Base-by-base conservation (phyloP, 2,113 vertebrate species). In the Otolemur garnettii region DNA sequence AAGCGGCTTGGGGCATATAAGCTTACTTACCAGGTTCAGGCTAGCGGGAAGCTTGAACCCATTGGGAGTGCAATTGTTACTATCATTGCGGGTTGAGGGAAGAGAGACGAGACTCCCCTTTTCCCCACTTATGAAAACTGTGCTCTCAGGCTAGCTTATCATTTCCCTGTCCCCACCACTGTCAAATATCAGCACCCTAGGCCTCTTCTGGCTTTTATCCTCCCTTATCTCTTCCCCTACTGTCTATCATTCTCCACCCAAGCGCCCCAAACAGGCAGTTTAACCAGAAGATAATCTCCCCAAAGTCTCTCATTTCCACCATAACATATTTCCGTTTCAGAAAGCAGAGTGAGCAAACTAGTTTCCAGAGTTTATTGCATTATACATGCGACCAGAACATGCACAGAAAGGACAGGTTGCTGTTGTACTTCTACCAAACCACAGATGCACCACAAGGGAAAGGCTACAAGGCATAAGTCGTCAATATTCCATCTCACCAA, bases 301-400 rank as follows among this genome's bases (percentile, higher is more conserved):
- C 89, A 84, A 90, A 95, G 81, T 45, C 87, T 93, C 93, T 94
- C 75, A 28, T 93, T 93, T 87, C 72, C 85, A 93, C 60, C 12
- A 11, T 85, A 68, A 93, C 42, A 12, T 66, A 83, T 89, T 92
- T 96, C 53, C 84, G 82, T 97, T 97, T 98, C 86, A 98, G 98
- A 98, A 98, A 98, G 98, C 98, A 98, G 98, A 98, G 95, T 97
- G 98, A 98, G 97, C 96, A 24, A 93, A 95, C 97, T 98, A 97
- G 89, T 99, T 99, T 98, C 98, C 98, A 99, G 98, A 98, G 98
- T 99, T 99, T 99, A 99, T 99, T 99, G 99, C 99, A 99, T 99
- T 98, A 98, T 99, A 99, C 99, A 99, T 99, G 99, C 99, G 98
- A 99, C 99, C 98, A 99, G 98, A 99, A 98, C 99, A 99, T 99